Base-by-base conservation (phyloP, 2,797 vertebrate species). In the Astyanax mexicanus region DNA sequence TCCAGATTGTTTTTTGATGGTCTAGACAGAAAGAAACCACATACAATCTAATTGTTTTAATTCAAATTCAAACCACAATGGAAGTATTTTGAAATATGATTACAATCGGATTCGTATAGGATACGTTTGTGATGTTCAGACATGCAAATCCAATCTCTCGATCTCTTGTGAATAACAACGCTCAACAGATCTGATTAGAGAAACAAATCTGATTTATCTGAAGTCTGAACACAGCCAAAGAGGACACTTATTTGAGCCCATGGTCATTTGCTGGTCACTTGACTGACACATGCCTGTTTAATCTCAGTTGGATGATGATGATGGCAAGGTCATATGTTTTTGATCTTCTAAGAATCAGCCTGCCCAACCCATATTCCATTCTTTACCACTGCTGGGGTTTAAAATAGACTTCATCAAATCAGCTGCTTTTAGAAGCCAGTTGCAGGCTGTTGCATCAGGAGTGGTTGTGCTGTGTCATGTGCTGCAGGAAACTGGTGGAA, bases 361-460 rank as follows among this genome's bases (percentile, higher is more conserved):
- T 27, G 21, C 11, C 37, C 38, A 19, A 13, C 52, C 38, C 23
- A 6, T 73, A 60, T 52, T 72, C 52, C 37, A 61, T 10, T n/a
- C 42, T 25, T 32, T 21, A 68, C 21, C 67, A 44, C 54, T 73
- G 54, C 70, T 57, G 21, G 3, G 3, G 32, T 55, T 54, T 17
- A 38, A 72, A 82, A 74, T 77, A 68, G 42, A 45, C 25, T 54
- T 69, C 1, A 69, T 51, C 64, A 75, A 68, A 58, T 77, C 19
- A 64, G 54, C 54, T 68, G 61, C 61, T 74, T 44, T 66, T 77
- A 65, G 52, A 61, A 51, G 45, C 3, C 21, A 68, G 74, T 88
- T 88, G 73, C 84, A 78, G 23, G 64, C 74, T 74, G 76, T 86
- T 88, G 84, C 86, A 86, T 86, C 86, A 86, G 82, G 68, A 25